Base-by-base conservation (phyloP, 1,140 invertebrate species). In the Periplaneta americana region DNA sequence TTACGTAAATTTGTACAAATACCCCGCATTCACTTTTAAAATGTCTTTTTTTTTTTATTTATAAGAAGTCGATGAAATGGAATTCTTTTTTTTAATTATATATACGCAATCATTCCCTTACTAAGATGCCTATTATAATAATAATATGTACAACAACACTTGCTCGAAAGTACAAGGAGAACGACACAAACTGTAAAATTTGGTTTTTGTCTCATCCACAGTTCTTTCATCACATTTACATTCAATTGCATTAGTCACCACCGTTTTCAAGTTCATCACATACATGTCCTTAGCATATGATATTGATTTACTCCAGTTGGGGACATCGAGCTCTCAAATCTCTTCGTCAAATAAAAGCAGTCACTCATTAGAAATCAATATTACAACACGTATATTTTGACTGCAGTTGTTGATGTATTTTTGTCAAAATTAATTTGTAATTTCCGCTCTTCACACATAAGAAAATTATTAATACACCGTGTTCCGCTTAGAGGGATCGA, bases 1-100 rank as follows among this genome's bases (percentile, higher is more conserved):
- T 78, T 34, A 78, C 77, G 77, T 37, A 37, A 37, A 37, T 78
- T 78, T 78, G 77, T 78, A 78, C 77, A 78, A 78, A 78, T 78
- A 78, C 36, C 77, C 77, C 77, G 77, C 31, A 78, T 78, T 48
- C 35, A 22, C 35, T 36, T 78, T 78, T 37, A 78, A 37, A 78
- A 78, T 78, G n/a, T 37, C 18, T 78, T 78, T 37, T 78, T 35
- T 78, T 78, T 78, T 78, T 37, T 78, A 78, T 78, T 78, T 78
- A 78, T 66, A 66, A 66, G 48, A 66, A 66, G 22, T 66, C 48
- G 48, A 66, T 66, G n/a, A 66, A 66, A 66, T 8, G 6, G 48
- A 28, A 66, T 66, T 9, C 3, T 17, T 48, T 17, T 48, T 48
- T 18, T 48, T 48, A 48, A 18, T 18, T 18, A 48, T 4, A 66